phyloP scores from a whole-genome alignment of 2,113 vertebrate genomes.

The Dermatemys mawii region DNA sequence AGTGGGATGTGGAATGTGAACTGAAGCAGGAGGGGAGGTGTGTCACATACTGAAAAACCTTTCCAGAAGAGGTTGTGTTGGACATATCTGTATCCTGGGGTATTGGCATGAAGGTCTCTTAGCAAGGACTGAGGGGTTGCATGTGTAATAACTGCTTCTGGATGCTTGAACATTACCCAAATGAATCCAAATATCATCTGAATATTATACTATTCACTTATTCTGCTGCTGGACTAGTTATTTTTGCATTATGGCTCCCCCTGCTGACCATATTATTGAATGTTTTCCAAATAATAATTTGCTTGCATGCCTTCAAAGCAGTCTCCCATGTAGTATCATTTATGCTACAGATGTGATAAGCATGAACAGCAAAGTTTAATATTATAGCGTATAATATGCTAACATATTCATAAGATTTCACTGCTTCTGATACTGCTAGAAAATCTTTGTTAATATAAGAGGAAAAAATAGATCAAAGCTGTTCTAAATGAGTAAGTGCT shows the following conservation, averaged over 20 bases:
- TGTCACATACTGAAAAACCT: neutral
- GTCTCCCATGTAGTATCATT: neutral
- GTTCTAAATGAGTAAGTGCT: neutral
- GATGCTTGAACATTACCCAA: neutral
- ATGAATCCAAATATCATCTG: rapidly evolving
- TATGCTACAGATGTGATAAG: neutral
- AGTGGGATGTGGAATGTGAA: neutral
- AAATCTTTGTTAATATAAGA: neutral
- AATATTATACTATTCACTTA: neutral
- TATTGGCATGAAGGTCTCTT: neutral
- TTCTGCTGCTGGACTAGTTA: rapidly evolving
- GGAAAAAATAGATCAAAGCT: neutral
- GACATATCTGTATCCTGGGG: neutral
- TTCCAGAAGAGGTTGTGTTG: neutral
- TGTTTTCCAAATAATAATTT: neutral
- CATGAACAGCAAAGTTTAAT: neutral
- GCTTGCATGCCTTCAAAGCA: neutral
- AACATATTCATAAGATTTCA: neutral
- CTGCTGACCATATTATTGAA: slow-evolving; percentile 40
- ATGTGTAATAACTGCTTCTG: rapidly evolving
- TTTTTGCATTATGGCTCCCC: slow-evolving; percentile 36
- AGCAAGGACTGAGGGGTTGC: neutral
- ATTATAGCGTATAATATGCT: neutral
- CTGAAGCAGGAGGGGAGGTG: rapidly evolving
- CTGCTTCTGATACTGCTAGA: neutral